Evolutionary conservation across 2,888 invertebrate genomes (phyloP).

Genomic region (Drosophila anceps): DNA sequence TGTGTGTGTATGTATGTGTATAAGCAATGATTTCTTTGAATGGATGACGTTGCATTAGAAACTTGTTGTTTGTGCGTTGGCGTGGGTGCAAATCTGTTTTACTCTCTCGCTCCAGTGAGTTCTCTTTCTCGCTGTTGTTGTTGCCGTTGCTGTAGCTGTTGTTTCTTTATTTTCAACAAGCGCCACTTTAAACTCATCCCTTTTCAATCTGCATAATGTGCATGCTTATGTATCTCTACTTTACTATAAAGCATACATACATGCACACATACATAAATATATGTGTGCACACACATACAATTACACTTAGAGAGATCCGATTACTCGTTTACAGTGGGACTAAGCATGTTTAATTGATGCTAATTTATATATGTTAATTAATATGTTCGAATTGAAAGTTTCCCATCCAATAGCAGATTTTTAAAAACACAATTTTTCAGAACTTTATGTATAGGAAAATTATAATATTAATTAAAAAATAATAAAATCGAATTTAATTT

Average conservation of each 20-base stretch:
- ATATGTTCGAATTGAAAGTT: slow-evolving; percentile 5
- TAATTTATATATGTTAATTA: slow-evolving; percentile 7
- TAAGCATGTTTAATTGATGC: slow-evolving; percentile 5
- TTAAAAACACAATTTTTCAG: background rate
- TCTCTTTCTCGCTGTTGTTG: slow-evolving; percentile 17
- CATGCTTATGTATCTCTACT: slow-evolving; percentile 78
- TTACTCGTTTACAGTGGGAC: slow-evolving; percentile 64
- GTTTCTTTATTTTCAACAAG: slow-evolving; percentile 62
- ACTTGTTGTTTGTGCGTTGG: slow-evolving; percentile 64
- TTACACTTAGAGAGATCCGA: slow-evolving; percentile 51
- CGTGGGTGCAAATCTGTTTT: slow-evolving; percentile 46
- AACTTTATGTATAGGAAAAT: no score
- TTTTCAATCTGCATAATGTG: slow-evolving; percentile 69
- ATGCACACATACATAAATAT: no score
- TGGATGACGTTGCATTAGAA: slow-evolving; percentile 71
- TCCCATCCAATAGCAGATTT: background rate
- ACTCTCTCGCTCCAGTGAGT: slow-evolving; percentile 33
- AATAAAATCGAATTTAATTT: no score
- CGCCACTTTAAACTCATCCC: slow-evolving; percentile 76
- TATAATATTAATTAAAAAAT: no score
- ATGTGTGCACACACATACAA: slow-evolving; percentile 1
- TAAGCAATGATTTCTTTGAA: slow-evolving; percentile 69
- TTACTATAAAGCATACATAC: slow-evolving; percentile 61
- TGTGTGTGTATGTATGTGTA: slow-evolving; percentile 23
- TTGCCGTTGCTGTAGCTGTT: slow-evolving; percentile 22